Percentiles rank a stretch among this genome's conserved stretches.
phyloP scores from a whole-genome alignment of 2,797 vertebrate genomes.

The Kryptolebias ocellatus region DNA sequence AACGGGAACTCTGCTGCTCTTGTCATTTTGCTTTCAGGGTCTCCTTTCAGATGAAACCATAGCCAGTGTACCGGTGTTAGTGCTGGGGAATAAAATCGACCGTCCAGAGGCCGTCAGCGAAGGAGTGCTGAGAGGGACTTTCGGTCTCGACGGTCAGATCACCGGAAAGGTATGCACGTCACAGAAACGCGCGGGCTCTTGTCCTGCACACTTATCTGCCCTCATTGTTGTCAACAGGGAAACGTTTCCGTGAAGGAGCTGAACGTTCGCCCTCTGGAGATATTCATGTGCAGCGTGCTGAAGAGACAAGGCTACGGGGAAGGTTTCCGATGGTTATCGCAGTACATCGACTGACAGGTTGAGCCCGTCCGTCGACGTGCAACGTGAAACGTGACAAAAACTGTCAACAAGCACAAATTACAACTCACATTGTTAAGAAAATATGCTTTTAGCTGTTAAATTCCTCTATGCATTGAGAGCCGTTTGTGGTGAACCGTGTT shows the following conservation, averaged over 20 bases:
- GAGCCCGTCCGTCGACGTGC: not conserved
- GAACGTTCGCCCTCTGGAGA: slow-evolving; percentile 90
- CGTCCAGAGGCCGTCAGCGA: slow-evolving; percentile 95
- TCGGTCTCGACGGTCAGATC: slow-evolving; percentile 92
- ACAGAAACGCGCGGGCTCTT: not conserved
- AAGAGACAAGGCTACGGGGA: slow-evolving; percentile 97
- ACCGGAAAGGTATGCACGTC: slow-evolving; percentile 88
- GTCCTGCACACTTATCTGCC: slow-evolving; percentile 7
- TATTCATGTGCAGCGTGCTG: slow-evolving; percentile 98
- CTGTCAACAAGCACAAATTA: slow-evolving; percentile 27
- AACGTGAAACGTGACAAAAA: slow-evolving; percentile 25
- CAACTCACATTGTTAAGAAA: slow-evolving; percentile 15
- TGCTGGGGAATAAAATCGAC: slow-evolving; percentile 98
- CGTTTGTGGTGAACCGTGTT: slow-evolving; percentile 46
- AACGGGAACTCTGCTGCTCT: not conserved
- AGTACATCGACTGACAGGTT: slow-evolving; percentile 90
- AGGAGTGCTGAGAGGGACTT: slow-evolving; percentile 88
- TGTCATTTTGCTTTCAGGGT: slow-evolving; percentile 78
- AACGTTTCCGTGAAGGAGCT: slow-evolving; percentile 88
- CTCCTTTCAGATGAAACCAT: slow-evolving; percentile 95
- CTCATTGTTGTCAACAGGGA: slow-evolving; percentile 80
- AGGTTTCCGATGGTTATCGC: slow-evolving; percentile 97
- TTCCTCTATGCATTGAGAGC: slow-evolving; percentile 63
- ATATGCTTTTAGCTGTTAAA: slow-evolving; percentile 27
- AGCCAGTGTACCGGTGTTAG: slow-evolving; percentile 91